Evolutionary conservation across 2,113 vertebrate genomes (phyloP), one percentile per base, ranked within the genome.

Genomic region (Siniperca knerii): DNA sequence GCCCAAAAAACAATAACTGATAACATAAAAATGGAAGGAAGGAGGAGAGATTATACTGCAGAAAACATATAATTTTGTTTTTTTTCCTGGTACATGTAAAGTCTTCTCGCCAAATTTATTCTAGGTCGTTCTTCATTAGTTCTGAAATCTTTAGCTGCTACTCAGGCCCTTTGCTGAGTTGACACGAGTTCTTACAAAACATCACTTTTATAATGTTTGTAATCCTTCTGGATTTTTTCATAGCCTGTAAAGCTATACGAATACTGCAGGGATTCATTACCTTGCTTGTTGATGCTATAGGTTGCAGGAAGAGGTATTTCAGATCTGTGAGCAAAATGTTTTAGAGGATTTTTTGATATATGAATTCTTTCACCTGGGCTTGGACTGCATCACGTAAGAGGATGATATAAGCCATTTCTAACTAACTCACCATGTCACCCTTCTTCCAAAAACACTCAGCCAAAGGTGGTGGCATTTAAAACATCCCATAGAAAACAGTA

Each of bases 1-100:
- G 29, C 35, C 35, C 60, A 75, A 66, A 75, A 79, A 77, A 77
- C 21, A 71, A 67, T 68, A 67, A 65, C 15, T 80, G 48, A 75
- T 64, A 58, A 46, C 46, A 75, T 16, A 25, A 60, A 85, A 73
- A 81, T 33, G 10, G 13, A 46, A 73, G 10, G 8, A 46, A 37
- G 1, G 16, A 37, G 54, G 15, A 2, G 16, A 48, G 29, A 11
- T 25, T 4, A 62, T 13, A 4, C 20, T 35, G 20, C 5, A 60
- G 6, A 42, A 71, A 76, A 52, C 60, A 48, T 33, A 1, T 1
- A 6, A 37, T 37, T 69, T 66, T 29, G 8, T 42, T 55, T 21
- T 29, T 57, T 2, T 25, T 25, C 25, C 29, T 50, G 48, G 4
- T 35, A 25, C 7, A 25, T 29, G 54, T 42, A n/a, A 35, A 23